Conservation (phyloP, 2,797 vertebrate genomes). For the Cirrhinus molitorella region DNA sequence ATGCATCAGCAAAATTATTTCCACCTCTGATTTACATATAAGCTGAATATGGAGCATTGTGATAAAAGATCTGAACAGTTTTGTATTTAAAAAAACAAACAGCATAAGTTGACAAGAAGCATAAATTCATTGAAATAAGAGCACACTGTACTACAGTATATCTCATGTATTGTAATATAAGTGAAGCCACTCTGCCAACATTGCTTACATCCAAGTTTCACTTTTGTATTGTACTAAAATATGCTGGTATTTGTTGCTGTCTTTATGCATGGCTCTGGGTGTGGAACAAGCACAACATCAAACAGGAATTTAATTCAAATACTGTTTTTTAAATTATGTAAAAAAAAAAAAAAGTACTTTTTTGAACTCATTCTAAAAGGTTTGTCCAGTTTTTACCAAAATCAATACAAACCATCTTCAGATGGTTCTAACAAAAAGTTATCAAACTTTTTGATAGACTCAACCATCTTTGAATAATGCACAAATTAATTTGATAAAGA, state of each 20-base stretch:
- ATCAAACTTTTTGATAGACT: too few species aligned
- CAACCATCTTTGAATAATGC: too few species aligned
- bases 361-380: too few species aligned
- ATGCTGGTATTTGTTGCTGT: not conserved
- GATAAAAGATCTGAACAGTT: not conserved
- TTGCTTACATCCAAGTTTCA: not conserved
- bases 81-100: too few species aligned
- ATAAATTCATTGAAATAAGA: not conserved
- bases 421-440: too few species aligned
- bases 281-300: not conserved
- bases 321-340: not conserved
- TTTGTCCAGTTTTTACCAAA: too few species aligned
- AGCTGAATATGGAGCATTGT: not conserved
- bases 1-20: constrained; percentile 27
- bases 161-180: not conserved
- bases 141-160: not conserved
- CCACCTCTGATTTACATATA: constrained; percentile 10
- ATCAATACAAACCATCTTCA: too few species aligned
- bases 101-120: not conserved
- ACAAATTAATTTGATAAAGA: too few species aligned
- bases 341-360: too few species aligned
- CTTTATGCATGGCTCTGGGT: constrained; percentile 4
- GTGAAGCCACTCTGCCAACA: not conserved
- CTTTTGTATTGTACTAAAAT: not conserved
- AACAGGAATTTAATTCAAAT: not conserved